These are phyloP conservation scores for Sebastiscus tertius DNA, from an alignment of 2,797 vertebrate species.

Conservation along the genomic window DNA sequence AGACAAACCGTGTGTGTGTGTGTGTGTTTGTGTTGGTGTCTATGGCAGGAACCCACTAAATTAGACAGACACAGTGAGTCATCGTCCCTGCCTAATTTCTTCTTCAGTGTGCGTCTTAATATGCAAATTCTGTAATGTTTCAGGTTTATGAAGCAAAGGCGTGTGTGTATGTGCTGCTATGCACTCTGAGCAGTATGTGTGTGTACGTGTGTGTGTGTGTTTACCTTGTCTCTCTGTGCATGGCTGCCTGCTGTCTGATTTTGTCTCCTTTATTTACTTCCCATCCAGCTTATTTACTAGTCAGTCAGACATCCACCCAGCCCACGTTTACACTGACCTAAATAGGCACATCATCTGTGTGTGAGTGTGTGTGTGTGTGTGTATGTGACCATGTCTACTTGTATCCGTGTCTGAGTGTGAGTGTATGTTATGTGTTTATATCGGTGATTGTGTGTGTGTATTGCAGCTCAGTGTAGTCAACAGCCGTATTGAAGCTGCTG, in stretches of 20 bases:
- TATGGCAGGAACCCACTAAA: constrained; percentile 19
- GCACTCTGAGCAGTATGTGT: background rate
- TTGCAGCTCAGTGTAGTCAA: background rate
- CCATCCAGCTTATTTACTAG: constrained; percentile 59
- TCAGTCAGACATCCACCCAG: constrained; percentile 62
- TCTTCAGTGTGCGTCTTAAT: background rate
- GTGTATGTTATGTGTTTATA: background rate
- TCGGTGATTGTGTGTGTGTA: background rate
- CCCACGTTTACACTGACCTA: constrained; percentile 65
- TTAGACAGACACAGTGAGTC: constrained; percentile 51
- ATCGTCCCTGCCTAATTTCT: constrained; percentile 43
- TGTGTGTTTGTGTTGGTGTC: constrained; percentile 13
- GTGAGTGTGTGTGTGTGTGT: background rate
- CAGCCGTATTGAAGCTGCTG: constrained; percentile 13
- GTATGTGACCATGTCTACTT: constrained; percentile 8
- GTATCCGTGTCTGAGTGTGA: constrained; percentile 3
- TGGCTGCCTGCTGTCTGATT: constrained; percentile 63
- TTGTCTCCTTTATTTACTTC: constrained; percentile 66
- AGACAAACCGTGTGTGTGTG: background rate
- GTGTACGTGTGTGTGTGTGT: constrained; percentile 14
- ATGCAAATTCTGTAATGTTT: constrained; percentile 40
- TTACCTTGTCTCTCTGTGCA: constrained; percentile 42
- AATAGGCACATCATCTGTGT: constrained; percentile 43
- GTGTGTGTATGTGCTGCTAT: background rate
- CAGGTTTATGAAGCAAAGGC: constrained; percentile 26